Evolutionary conservation across 2,113 vertebrate species (phyloP).

Genomic region (Epinephelus moara): DNA sequence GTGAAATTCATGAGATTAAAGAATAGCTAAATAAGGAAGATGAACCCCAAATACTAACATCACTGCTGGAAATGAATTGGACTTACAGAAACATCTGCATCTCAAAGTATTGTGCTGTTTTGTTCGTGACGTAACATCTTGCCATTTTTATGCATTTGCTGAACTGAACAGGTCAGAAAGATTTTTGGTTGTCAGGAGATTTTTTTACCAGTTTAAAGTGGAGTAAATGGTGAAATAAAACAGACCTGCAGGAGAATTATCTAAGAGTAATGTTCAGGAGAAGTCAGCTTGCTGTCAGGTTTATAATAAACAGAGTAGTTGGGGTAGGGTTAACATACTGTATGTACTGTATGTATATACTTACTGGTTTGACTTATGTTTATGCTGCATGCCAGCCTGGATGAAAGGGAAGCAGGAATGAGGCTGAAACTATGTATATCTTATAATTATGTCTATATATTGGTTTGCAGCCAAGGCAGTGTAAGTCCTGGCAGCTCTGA

Average conservation of each 20-base stretch:
- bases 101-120: slow-evolving; percentile 18
- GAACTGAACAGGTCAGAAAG: slow-evolving; percentile 32
- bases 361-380: slow-evolving; percentile 11
- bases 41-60: neutral
- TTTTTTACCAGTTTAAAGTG: neutral
- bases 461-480: slow-evolving; percentile 52
- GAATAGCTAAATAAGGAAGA: neutral
- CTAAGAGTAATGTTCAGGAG: slow-evolving; percentile 11
- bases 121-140: slow-evolving; percentile 46
- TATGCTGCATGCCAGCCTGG: slow-evolving; percentile 18
- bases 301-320: slow-evolving; percentile 24
- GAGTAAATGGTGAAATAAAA: slow-evolving; percentile 23
- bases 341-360: neutral
- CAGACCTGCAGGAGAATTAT: slow-evolving; percentile 9
- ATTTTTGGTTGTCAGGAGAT: neutral
- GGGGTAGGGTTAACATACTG: neutral
- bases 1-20: neutral
- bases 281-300: slow-evolving; percentile 12
- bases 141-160: slow-evolving; percentile 39
- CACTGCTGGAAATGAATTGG: neutral
- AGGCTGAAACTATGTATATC: slow-evolving; percentile 49
- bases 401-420: slow-evolving; percentile 48
- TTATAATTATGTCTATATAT: slow-evolving; percentile 62
- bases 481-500: slow-evolving; percentile 57
- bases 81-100: neutral